These are phyloP conservation scores for Xiphydria camelus DNA, from an alignment of 2,888 invertebrate genomes.

Conservation along the genomic window DNA sequence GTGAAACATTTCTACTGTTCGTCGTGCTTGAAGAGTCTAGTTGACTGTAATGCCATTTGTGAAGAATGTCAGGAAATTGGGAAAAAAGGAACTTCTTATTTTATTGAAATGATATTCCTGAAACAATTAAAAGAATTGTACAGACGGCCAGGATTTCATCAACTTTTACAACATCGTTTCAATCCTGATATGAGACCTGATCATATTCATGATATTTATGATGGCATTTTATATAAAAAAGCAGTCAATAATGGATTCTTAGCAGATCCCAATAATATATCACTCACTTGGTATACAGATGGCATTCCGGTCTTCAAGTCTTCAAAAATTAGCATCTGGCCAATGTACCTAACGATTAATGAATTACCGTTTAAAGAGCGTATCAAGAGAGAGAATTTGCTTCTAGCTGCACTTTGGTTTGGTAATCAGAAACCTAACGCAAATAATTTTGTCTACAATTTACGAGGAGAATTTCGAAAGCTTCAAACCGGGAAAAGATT, in stretches of 20 bases:
- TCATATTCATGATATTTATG: slow-evolving; percentile 2
- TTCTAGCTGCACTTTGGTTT: slow-evolving; percentile 23
- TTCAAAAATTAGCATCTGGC: slow-evolving; percentile 22
- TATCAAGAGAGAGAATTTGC: slow-evolving; percentile 16
- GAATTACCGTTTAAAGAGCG: slow-evolving; percentile 20
- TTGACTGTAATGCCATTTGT: background rate
- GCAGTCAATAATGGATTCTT: no score
- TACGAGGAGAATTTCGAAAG: no score
- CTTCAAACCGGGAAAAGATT: no score
- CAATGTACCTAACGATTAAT: slow-evolving; percentile 20
- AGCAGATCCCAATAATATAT: slow-evolving; percentile 5
- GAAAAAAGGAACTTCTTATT: background rate
- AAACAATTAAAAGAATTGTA: slow-evolving; percentile 2
- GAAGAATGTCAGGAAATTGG: slow-evolving; percentile 1
- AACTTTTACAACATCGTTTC: slow-evolving; percentile 5
- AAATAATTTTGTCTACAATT: slow-evolving; percentile 8
- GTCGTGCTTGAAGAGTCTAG: background rate
- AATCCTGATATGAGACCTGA: slow-evolving; percentile 1
- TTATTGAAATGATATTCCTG: slow-evolving; percentile 2
- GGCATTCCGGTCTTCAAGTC: slow-evolving; percentile 24
- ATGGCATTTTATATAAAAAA: slow-evolving; percentile 5
- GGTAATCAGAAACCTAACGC: slow-evolving; percentile 18
- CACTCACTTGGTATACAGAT: slow-evolving; percentile 26
- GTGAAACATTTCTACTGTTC: slow-evolving; percentile 5
- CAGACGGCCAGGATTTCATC: slow-evolving; percentile 4